A percentile compares a stretch with the other conserved stretches of the same genome.
Conservation (phyloP, 2,113 vertebrate species). For the Caretta caretta region DNA sequence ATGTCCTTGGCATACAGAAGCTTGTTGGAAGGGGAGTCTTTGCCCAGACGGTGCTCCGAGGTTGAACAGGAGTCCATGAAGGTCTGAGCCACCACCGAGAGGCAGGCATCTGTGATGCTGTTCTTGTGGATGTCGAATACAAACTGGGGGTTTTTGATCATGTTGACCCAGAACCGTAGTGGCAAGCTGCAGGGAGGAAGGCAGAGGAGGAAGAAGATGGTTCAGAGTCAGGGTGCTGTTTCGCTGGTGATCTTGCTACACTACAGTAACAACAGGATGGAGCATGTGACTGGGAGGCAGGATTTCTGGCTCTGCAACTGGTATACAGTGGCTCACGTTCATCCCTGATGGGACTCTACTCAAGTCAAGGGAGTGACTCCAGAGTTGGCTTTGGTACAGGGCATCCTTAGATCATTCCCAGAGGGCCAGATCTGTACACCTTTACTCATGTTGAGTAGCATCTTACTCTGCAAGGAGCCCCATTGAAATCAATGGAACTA, state of each 20-base stretch:
- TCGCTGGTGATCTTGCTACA: background rate
- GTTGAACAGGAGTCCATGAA: slow-evolving; percentile 99
- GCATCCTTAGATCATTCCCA: background rate
- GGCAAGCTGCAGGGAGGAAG: slow-evolving; percentile 85
- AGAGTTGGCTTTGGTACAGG: background rate
- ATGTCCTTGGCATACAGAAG: slow-evolving; percentile 99
- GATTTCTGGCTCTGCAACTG: background rate
- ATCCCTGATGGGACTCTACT: rapidly evolving
- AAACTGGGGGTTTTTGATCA: slow-evolving; percentile 99
- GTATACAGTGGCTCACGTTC: background rate
- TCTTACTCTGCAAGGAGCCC: background rate
- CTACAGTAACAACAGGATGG: rapidly evolving
- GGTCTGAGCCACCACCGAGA: slow-evolving; percentile 98
- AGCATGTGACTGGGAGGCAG: too few relatives aligned
- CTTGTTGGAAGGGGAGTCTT: slow-evolving; percentile 98
- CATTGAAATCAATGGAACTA: background rate
- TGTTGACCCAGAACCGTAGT: slow-evolving; percentile 97
- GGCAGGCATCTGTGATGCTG: slow-evolving; percentile 98
- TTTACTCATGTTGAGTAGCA: background rate
- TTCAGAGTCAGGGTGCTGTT: background rate
- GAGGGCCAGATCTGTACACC: background rate
- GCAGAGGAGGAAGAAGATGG: background rate
- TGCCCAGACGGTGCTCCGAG: slow-evolving; percentile 96
- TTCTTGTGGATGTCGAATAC: slow-evolving; percentile 99
- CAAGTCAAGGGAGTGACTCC: rapidly evolving